Percentiles rank a stretch among this genome's conserved stretches.
phyloP scores from a whole-genome alignment of 1,140 invertebrate genomes.

The Meloidogyne hapla region DNA sequence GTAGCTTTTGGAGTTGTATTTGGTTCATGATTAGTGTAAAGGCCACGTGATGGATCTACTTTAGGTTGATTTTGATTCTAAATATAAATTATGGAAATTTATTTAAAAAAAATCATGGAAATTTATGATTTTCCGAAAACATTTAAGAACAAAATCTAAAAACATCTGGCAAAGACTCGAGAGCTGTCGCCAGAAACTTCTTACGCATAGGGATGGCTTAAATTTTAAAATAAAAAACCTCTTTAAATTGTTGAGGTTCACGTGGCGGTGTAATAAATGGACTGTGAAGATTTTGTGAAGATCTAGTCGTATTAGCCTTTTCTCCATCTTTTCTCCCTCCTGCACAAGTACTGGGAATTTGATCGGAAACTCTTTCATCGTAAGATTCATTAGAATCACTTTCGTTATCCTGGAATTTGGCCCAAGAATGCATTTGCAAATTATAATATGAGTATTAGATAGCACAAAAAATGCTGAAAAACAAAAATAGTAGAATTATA shows the following conservation, averaged over 20 bases:
- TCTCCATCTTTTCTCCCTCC: neutral
- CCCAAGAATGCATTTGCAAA: neutral
- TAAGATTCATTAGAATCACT: neutral
- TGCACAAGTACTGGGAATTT: neutral
- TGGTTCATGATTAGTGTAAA: neutral
- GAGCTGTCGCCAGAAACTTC: too few species aligned
- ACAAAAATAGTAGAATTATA: too few species aligned
- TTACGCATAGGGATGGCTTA: neutral
- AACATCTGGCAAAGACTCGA: too few species aligned
- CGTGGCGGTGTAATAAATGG: neutral
- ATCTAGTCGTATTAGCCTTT: neutral
- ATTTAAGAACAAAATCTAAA: too few species aligned
- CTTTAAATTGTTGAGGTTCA: neutral
- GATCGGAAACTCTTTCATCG: neutral
- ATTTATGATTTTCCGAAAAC: too few species aligned
- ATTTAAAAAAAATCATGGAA: too few species aligned
- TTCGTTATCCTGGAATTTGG: neutral
- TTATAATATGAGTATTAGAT: neutral
- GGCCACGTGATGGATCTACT: neutral
- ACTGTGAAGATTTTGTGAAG: neutral
- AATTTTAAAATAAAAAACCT: neutral
- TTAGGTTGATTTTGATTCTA: neutral
- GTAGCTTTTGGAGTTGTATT: neutral
- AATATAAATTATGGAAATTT: neutral
- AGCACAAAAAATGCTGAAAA: neutral